A percentile compares a stretch with the other conserved stretches of the same genome.
Evolutionary conservation across 2,888 invertebrate species (phyloP).

Genomic region (Phyllotreta striolata): DNA sequence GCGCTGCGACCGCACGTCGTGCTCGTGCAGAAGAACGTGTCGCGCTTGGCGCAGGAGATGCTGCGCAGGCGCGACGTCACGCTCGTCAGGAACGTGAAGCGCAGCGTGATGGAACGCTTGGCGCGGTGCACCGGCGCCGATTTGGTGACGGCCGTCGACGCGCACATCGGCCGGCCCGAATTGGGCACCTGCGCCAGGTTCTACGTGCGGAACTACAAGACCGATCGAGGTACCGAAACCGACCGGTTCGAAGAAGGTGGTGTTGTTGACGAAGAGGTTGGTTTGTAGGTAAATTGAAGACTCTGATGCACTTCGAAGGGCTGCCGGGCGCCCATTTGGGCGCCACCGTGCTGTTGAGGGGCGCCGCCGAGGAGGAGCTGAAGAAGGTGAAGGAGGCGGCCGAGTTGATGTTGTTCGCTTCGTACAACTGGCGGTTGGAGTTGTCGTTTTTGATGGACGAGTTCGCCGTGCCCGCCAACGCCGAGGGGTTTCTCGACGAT

Average conservation of each 20-base stretch:
- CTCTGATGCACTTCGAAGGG: slow-evolving; percentile 93
- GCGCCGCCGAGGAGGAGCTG: slow-evolving; percentile 75
- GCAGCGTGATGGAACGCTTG: slow-evolving; percentile 79
- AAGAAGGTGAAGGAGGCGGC: slow-evolving; percentile 84
- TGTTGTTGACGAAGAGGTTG: too few species aligned
- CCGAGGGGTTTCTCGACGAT: slow-evolving; percentile 61
- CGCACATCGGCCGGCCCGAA: slow-evolving; percentile 80
- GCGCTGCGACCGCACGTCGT: slow-evolving; percentile 87
- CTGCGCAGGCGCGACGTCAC: slow-evolving; percentile 83
- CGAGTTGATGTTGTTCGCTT: slow-evolving; percentile 80
- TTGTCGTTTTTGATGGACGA: slow-evolving; percentile 89
- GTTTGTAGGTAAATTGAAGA: slow-evolving; percentile 72
- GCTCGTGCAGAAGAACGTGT: slow-evolving; percentile 88
- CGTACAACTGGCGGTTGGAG: slow-evolving; percentile 93
- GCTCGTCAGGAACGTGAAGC: slow-evolving; percentile 85
- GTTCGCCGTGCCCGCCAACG: slow-evolving; percentile 77
- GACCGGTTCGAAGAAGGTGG: too few species aligned
- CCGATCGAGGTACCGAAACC: slow-evolving; percentile 64
- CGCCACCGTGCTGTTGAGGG: slow-evolving; percentile 88
- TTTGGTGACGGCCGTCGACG: slow-evolving; percentile 86
- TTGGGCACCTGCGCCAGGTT: slow-evolving; percentile 87
- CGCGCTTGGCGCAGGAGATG: slow-evolving; percentile 85
- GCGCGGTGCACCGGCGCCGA: slow-evolving; percentile 84
- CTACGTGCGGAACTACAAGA: slow-evolving; percentile 70
- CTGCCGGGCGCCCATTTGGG: slow-evolving; percentile 84